Evolutionary conservation across 2,113 vertebrate species (phyloP).

Genomic region (Xenus cinereus): DNA sequence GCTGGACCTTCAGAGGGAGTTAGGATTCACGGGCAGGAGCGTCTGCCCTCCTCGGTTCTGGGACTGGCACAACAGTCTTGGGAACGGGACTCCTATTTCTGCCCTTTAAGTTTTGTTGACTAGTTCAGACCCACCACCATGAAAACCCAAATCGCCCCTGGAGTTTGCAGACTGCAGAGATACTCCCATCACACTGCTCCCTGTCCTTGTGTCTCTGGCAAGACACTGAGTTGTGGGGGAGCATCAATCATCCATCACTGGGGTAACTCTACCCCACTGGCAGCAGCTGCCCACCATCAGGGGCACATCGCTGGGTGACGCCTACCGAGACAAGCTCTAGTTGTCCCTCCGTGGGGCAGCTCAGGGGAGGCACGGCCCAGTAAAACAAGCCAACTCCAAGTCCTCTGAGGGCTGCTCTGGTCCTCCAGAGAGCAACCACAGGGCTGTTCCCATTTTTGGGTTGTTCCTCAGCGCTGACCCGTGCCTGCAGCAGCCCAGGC

Average conservation of each 20-base stretch:
- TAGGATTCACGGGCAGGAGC: background rate
- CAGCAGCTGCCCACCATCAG: background rate
- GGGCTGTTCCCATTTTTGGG: background rate
- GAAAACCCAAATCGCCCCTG: background rate
- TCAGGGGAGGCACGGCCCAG: background rate
- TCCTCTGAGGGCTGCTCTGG: background rate
- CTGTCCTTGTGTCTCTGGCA: background rate
- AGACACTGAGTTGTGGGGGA: background rate
- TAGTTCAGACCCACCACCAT: background rate
- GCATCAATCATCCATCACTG: background rate
- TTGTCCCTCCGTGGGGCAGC: background rate
- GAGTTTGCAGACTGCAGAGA: background rate
- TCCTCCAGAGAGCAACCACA: background rate
- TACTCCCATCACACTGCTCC: background rate
- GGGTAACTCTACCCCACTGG: fast-evolving
- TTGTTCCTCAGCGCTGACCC: background rate
- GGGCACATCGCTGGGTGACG: fast-evolving
- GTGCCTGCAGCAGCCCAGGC: background rate
- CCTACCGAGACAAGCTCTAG: background rate
- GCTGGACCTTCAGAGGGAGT: background rate
- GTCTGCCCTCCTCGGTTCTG: background rate
- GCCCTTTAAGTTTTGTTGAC: background rate
- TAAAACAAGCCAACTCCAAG: background rate
- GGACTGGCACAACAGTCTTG: background rate
- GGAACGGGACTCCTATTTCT: background rate